phyloP scores from a whole-genome alignment of 2,797 vertebrate species.

The Coregonus suidteri region DNA sequence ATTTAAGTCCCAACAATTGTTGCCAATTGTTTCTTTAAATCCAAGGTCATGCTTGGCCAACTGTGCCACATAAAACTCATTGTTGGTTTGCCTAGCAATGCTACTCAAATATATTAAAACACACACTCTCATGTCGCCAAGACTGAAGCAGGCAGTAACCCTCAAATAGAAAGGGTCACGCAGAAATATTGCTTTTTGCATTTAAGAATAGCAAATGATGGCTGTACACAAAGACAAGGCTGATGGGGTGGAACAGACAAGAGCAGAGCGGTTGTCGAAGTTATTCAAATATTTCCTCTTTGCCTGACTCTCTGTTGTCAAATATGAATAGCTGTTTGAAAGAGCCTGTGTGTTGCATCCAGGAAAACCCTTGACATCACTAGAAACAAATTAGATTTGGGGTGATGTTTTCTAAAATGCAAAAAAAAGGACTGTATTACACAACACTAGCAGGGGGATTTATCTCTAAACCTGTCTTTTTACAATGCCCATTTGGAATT shows the following conservation, averaged over 20 bases:
- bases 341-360: background rate
- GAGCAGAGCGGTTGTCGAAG: slow-evolving; percentile 33
- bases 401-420: background rate
- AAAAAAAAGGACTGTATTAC: background rate
- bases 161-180: slow-evolving; percentile 67
- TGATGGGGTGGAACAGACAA: slow-evolving; percentile 47
- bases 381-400: background rate
- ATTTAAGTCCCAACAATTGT: slow-evolving; percentile 68
- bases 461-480: background rate
- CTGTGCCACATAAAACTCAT: slow-evolving; percentile 60
- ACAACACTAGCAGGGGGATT: background rate
- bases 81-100: slow-evolving; percentile 82
- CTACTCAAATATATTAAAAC: slow-evolving; percentile 65
- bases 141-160: slow-evolving; percentile 66
- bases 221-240: slow-evolving; percentile 37
- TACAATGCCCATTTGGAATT: background rate
- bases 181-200: slow-evolving; percentile 80
- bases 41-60: slow-evolving; percentile 72
- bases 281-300: slow-evolving; percentile 23
- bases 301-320: slow-evolving; percentile 13
- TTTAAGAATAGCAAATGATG: slow-evolving; percentile 74
- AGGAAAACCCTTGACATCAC: slow-evolving; percentile 7
- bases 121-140: slow-evolving; percentile 66
- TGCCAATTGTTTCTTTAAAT: slow-evolving; percentile 77
- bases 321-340: slow-evolving; percentile 1